Conservation (phyloP, 1,140 invertebrate genomes). For the Apis dorsata region DNA sequence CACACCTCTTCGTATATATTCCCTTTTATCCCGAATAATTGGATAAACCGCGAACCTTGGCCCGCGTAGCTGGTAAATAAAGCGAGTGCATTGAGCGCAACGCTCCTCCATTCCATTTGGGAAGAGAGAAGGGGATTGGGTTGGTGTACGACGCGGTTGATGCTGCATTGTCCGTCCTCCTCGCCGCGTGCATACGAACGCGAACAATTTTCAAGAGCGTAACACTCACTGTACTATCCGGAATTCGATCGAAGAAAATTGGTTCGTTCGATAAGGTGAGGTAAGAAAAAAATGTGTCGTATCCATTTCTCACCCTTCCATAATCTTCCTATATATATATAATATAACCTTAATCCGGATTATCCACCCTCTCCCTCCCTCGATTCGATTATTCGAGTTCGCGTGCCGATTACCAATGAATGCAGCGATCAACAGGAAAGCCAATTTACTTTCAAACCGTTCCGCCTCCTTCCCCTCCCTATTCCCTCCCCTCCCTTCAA, state of each 20-base stretch:
- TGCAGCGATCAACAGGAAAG: slow-evolving; percentile 36
- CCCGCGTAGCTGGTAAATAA: slow-evolving; percentile 17
- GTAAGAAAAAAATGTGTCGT: no score
- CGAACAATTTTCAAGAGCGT: background rate
- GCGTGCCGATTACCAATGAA: slow-evolving; percentile 26
- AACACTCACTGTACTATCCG: no score
- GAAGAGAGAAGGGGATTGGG: background rate
- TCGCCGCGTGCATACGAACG: background rate
- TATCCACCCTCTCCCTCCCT: background rate
- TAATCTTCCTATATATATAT: no score
- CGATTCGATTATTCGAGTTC: slow-evolving; percentile 24
- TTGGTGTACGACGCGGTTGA: background rate
- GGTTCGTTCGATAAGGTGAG: no score
- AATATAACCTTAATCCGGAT: no score
- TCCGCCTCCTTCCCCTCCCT: background rate
- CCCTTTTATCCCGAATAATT: slow-evolving; percentile 54
- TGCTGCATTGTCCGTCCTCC: slow-evolving; percentile 4
- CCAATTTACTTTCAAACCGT: slow-evolving; percentile 45
- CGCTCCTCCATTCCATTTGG: background rate
- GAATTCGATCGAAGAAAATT: no score
- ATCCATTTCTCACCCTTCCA: no score
- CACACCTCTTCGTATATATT: slow-evolving; percentile 42
- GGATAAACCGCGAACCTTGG: slow-evolving; percentile 53
- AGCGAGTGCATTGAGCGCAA: background rate
- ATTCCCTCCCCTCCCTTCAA: no score